Base-by-base conservation (phyloP, 1,140 invertebrate species). In the Diorhabda elongata region DNA sequence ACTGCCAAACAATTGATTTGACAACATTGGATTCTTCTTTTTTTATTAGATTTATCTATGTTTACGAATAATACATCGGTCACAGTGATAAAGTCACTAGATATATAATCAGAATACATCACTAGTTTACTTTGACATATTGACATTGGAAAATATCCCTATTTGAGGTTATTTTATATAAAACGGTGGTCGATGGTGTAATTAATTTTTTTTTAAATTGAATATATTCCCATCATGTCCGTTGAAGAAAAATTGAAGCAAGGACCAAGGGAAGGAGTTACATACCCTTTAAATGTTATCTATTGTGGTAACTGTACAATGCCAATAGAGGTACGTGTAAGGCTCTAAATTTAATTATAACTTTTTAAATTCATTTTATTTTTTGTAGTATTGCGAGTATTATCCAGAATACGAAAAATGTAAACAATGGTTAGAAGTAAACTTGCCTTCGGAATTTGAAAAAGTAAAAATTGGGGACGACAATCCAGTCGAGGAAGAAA, bases 371-470 rank as follows among this genome's bases (percentile, higher is more conserved):
- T 42, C 26, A 42, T 58, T 64, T 57, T 9, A 58, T 63, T 66
- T 78, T 45, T 81, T 69, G 64, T 78, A 61, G 91, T 99, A 98
- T 80, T 99, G 97, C 81, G 97, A 98, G 87, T 98, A 96, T 83
- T 97, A 97, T 84, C 96, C 96, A 56, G 94, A 97, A 79, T 96
- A 95, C 83, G 97, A 98, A 69, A 97, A 97, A 83, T 99, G 97
- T 80, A 97, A 97, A 81, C 89, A 92, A 77, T 99, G 98, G 98
- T 80, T 98, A 59, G 94, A 98, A 81, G 92, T 92, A 77, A 92
- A 98, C 87, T 83, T 99, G 64, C 97, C 97, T 3, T 90, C 90
- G 59, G 91, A 97, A 83, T 97, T 98, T 82, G 92, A 95, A 79
- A 94, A 93, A 82, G 86, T 93, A 56, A 90, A 90, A 85, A 84